Conservation (phyloP, 2,113 vertebrate genomes). For the Pseudolaguvia tuberculata region DNA sequence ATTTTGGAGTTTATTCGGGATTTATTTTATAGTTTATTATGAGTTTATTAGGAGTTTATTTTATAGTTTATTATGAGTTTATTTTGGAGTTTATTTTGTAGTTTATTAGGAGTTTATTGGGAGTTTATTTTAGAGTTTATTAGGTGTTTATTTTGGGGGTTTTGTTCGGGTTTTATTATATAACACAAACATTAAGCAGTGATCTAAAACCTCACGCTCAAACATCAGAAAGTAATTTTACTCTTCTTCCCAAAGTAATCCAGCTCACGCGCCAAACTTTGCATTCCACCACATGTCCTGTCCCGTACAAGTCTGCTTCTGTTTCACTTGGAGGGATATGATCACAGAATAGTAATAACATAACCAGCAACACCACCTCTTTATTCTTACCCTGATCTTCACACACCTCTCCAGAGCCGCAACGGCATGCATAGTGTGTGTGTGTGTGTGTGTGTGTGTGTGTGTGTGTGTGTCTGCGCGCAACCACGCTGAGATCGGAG, state of each 20-base stretch:
- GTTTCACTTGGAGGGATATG: conserved; percentile 52
- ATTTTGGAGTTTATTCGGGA: too few species aligned
- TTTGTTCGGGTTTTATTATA: conserved; percentile 50
- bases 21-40: too few species aligned
- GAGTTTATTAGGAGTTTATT: too few species aligned
- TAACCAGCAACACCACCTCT: conserved; percentile 66
- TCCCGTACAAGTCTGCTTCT: conserved; percentile 54
- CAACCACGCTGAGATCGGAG: conserved; percentile 60
- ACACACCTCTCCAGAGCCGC: not conserved
- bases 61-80: too few species aligned
- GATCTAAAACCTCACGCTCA: not conserved
- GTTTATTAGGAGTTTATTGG: too few species aligned
- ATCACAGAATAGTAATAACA: conserved; percentile 56
- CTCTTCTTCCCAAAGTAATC: conserved; percentile 2
- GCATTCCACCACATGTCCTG: conserved; percentile 20
- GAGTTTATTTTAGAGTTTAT: too few species aligned
- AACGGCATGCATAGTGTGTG: conserved; percentile 29
- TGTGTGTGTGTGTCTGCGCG: too few species aligned
- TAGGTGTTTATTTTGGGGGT: conserved; percentile 35
- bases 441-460: conserved; percentile 41
- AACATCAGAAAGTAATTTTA: not conserved
- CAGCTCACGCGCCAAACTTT: conserved; percentile 61
- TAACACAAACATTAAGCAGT: not conserved
- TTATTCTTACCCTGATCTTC: conserved; percentile 39
- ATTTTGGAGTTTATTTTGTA: too few species aligned